These are phyloP conservation scores for Blomia tropicalis DNA, from an alignment of 2,888 invertebrate genomes.

Conservation along the genomic window DNA sequence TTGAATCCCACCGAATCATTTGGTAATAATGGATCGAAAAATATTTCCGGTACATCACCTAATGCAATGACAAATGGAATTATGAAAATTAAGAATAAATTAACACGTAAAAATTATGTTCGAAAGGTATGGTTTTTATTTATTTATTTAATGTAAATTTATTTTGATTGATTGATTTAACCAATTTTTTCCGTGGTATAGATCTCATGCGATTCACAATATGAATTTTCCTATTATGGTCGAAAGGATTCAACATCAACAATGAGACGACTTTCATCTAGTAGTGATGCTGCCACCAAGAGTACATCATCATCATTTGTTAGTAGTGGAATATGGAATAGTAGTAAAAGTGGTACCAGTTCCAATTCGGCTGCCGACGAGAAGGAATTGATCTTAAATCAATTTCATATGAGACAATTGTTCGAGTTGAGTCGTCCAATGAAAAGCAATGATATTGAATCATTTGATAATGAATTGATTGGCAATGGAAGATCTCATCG, in stretches of 20 bases:
- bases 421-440: neutral
- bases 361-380: neutral
- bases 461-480: too few species aligned
- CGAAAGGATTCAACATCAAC: slow-evolving; percentile 8
- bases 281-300: slow-evolving; percentile 2
- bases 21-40: neutral
- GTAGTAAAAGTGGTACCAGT: neutral
- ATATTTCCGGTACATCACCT: neutral
- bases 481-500: neutral
- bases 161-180: neutral
- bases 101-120: slow-evolving; percentile 2
- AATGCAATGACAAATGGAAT: slow-evolving; percentile 13
- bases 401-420: neutral
- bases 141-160: too few species aligned
- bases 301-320: slow-evolving; percentile 8
- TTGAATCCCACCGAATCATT: neutral
- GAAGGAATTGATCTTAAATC: neutral
- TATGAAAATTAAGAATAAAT: slow-evolving; percentile 2
- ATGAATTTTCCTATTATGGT: slow-evolving; percentile 1
- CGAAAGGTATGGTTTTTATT: slow-evolving; percentile 6
- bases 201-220: slow-evolving; percentile 6
- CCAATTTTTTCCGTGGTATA: neutral
- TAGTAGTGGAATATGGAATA: neutral
- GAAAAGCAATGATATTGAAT: neutral
- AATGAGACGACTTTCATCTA: neutral